Conservation (phyloP, 1,140 invertebrate species). For the Samia ricini region DNA sequence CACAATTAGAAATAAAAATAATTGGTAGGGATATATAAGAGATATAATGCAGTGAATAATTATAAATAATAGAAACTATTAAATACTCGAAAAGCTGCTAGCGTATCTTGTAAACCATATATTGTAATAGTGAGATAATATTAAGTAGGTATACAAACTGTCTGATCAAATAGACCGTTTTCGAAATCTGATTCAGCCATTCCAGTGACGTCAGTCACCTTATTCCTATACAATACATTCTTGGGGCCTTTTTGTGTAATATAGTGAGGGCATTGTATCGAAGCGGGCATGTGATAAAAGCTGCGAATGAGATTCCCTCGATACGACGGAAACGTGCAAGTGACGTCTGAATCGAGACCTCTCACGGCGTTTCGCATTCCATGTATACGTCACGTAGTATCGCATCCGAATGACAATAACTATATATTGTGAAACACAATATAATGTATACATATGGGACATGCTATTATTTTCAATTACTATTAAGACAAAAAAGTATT, state of each 20-base stretch:
- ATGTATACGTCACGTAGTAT: conserved; percentile 8
- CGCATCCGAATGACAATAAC: neutral
- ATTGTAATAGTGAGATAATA: neutral
- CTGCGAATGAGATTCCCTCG: conserved; percentile 16
- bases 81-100: too few relatives aligned
- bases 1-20: too few relatives aligned
- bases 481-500: too few relatives aligned
- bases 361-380: conserved; percentile 15
- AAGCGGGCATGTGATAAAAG: neutral
- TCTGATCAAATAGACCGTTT: neutral
- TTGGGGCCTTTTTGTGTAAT: neutral
- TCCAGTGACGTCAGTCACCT: neutral
- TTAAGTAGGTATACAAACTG: neutral
- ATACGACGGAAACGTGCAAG: conserved; percentile 31
- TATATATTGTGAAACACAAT: neutral
- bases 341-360: conserved; percentile 39
- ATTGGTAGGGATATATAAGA: too few relatives aligned
- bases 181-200: neutral
- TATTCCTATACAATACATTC: neutral
- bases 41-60: too few relatives aligned
- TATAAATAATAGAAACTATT: too few relatives aligned
- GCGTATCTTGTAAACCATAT: neutral
- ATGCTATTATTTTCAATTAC: too few relatives aligned
- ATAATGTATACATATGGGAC: neutral
- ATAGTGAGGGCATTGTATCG: neutral